Base-by-base conservation (phyloP, 2,113 vertebrate species). In the Capreolus pygargus region DNA sequence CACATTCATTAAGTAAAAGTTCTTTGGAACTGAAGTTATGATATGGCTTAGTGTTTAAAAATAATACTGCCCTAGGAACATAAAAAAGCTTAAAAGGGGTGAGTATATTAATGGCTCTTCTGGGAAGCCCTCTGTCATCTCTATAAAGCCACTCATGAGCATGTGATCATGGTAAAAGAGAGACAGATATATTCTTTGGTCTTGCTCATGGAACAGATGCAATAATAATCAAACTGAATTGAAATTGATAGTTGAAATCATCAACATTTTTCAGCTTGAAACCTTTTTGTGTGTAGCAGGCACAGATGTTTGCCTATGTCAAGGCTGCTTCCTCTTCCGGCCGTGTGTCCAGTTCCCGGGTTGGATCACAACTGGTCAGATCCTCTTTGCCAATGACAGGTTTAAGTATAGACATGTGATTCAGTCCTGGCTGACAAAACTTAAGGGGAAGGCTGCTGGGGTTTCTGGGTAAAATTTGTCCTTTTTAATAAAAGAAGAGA, bases 251-350 rank as follows among this genome's bases (percentile, higher is more conserved):
- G 30, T 93, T 93, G 81, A 95, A 96, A 93, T 10, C 28, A 91
- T 97, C 52, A 78, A 52, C 39, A 28, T 89, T 96, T 94, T 98
- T 87, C 74, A 93, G 50, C 33, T 91, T 95, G 94, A 91, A 91
- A 78, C 4, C 14, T 94, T 83, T 67, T 92, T 47, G 33, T 7
- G 6, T 39, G 23, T 52, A 78, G 28, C 57, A 30, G 25, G 60
- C 1, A 82, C 19, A 55, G 39, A 67, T 6, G 5, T 84, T 78
- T 91, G 17, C 39, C 54, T 39, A 21, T 55, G 76, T 88, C 30
- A 90, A 11, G 54, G 19, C 36, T 82, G 6, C 13, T 95, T 97
- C n/a, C 6, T 64, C 57, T 94, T 88, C 27, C 17, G 43, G 86
- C 64, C 28, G 19, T 76, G 16, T 50, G 33, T 91, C 27, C n/a